Conservation (phyloP, 1,140 invertebrate species). For the Acromyrmex charruanus region DNA sequence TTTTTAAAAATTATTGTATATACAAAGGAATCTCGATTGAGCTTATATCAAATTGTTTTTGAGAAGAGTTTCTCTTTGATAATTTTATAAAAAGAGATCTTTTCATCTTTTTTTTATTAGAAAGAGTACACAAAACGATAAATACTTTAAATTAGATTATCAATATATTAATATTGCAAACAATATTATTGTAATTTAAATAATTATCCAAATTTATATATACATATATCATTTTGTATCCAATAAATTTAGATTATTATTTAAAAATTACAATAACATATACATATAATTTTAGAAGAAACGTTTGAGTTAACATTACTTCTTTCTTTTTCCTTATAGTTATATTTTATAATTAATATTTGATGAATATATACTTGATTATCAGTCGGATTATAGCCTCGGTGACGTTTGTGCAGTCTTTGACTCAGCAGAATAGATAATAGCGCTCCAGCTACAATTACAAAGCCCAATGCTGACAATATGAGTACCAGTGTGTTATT, state of each 20-base stretch:
- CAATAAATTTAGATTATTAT: no score
- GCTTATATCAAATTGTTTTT: background rate
- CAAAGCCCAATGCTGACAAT: conserved; percentile 90
- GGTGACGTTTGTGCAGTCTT: conserved; percentile 90
- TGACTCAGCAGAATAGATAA: conserved; percentile 91
- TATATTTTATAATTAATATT: no score
- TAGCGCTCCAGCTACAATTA: conserved; percentile 89
- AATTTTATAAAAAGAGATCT: background rate
- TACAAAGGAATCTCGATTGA: background rate
- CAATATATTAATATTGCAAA: no score
- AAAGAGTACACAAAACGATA: no score
- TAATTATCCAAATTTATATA: no score
- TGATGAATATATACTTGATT: conserved; percentile 86
- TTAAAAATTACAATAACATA: no score
- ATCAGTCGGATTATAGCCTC: conserved; percentile 90
- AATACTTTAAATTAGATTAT: no score
- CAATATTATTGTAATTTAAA: no score
- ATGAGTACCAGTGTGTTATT: conserved; percentile 90
- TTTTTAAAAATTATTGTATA: background rate
- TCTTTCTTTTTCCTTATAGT: no score
- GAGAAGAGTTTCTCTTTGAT: background rate
- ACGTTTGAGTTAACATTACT: no score
- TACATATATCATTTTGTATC: no score
- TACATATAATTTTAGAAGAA: no score
- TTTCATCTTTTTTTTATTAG: background rate